These are phyloP conservation scores for Lacanobia wlatinum DNA, from an alignment of 2,888 invertebrate genomes.

Conservation along the genomic window DNA sequence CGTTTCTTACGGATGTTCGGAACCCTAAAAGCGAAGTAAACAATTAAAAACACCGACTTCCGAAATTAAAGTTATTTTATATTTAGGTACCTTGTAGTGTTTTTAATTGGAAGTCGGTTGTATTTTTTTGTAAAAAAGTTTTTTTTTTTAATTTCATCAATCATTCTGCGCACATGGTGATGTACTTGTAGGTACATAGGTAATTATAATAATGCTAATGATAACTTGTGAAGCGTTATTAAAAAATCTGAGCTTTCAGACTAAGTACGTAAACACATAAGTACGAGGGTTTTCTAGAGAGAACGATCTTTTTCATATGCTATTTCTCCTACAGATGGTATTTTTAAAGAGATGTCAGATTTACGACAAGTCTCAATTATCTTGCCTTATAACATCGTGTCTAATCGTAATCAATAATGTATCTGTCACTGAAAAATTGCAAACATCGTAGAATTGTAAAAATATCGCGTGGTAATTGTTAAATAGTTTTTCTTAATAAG, in stretches of 20 bases:
- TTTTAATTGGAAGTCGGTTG: too few relatives aligned
- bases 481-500: too few relatives aligned
- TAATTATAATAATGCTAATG: conserved; percentile 49
- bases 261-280: conserved; percentile 47
- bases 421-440: background rate
- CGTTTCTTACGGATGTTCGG: too few relatives aligned
- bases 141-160: conserved; percentile 56
- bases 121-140: too few relatives aligned
- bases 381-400: conserved; percentile 9
- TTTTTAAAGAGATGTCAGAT: conserved; percentile 16
- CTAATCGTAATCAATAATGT: conserved; percentile 13
- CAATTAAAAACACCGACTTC: too few relatives aligned
- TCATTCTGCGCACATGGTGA: conserved; percentile 69
- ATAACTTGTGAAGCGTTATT: conserved; percentile 58
- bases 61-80: too few relatives aligned
- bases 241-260: conserved; percentile 57
- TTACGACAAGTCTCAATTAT: conserved; percentile 5
- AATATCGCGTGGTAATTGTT: too few relatives aligned
- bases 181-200: conserved; percentile 51
- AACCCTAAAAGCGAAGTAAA: too few relatives aligned
- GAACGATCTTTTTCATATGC: conserved; percentile 29
- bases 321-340: conserved; percentile 19
- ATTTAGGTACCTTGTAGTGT: too few relatives aligned
- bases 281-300: conserved; percentile 25
- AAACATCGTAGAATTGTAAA: too few relatives aligned